Evolutionary conservation across 2,113 vertebrate species (phyloP), one percentile per base, ranked within the genome.

Genomic region (Isurus oxyrinchus): DNA sequence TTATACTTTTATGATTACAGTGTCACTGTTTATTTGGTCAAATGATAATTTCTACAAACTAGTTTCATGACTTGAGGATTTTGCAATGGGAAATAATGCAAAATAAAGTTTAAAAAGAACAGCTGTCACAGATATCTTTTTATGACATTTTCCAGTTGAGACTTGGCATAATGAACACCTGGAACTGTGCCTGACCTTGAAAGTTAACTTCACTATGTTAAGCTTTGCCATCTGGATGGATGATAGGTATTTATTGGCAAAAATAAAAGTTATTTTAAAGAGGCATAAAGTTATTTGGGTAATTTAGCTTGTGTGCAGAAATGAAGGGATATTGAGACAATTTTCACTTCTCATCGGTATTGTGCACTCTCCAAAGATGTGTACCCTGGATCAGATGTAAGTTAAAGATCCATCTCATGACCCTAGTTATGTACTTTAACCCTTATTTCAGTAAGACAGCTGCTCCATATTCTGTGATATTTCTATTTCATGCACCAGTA

Each of bases 401-500:
- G 16, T 10, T 63, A 66, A 94, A 63, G 35, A 40, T 59, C 21
- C 35, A 66, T 21, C 59, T 94, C 16, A 40, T 21, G 31, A 40
- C 59, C n/a, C 59, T n/a, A 66, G 59, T 8, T 94, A n/a, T 21
- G 59, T 63, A 63, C 90, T 40, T 94, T 61, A 94, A 94, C 90
- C 59, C 7, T 94, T 63, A 44, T 94, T 66, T 94, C 59, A 66
- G n/a, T 40, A 3, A 40, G 90, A 66, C 90, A 94, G 35, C 90
- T 94, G 90, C 59, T 63, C 59, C 57, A 61, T 5, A 94, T 66
- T 94, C 90, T 63, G 90, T 61, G 61, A n/a, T n/a, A 94, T 94
- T 94, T 94, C 90, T 66, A 94, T 94, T 94, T 94, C 90, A 94
- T 94, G 90, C 90, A 63, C 59, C 59, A 94, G 59, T 94, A 63